These are phyloP conservation scores for Piaya cayana DNA, from an alignment of 2,113 vertebrate genomes.

Conservation along the genomic window DNA sequence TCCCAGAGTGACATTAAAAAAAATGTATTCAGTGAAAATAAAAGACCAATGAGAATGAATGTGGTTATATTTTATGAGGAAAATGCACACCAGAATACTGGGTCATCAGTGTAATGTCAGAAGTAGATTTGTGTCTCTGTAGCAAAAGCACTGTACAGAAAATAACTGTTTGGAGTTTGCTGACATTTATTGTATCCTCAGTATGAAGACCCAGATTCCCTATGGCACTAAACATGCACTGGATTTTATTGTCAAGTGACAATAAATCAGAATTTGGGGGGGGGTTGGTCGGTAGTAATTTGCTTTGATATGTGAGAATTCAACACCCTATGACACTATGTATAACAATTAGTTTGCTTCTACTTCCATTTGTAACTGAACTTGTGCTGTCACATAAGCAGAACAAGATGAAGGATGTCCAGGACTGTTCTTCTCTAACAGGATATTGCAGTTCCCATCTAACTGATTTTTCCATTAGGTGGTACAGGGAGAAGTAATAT, in stretches of 20 bases:
- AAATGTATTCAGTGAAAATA: neutral
- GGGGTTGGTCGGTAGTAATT: neutral
- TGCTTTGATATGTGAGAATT: accelerated
- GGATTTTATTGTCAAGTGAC: neutral
- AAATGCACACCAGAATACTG: neutral
- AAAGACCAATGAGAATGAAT: neutral
- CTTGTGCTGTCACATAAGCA: neutral
- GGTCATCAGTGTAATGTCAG: neutral
- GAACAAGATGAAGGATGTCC: neutral
- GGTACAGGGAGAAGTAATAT: neutral
- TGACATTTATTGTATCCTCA: neutral
- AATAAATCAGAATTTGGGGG: too few relatives aligned
- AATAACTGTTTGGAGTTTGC: neutral
- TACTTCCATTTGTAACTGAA: neutral
- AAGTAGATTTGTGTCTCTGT: neutral
- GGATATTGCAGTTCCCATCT: neutral
- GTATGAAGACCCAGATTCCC: neutral
- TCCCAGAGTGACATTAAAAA: neutral
- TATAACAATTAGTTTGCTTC: neutral
- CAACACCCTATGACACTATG: neutral
- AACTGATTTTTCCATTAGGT: neutral
- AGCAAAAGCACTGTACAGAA: neutral
- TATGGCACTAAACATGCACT: neutral
- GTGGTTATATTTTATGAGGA: neutral
- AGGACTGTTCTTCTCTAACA: neutral